phyloP scores from a whole-genome alignment of 2,797 vertebrate species.

The Xyrichtys novacula region DNA sequence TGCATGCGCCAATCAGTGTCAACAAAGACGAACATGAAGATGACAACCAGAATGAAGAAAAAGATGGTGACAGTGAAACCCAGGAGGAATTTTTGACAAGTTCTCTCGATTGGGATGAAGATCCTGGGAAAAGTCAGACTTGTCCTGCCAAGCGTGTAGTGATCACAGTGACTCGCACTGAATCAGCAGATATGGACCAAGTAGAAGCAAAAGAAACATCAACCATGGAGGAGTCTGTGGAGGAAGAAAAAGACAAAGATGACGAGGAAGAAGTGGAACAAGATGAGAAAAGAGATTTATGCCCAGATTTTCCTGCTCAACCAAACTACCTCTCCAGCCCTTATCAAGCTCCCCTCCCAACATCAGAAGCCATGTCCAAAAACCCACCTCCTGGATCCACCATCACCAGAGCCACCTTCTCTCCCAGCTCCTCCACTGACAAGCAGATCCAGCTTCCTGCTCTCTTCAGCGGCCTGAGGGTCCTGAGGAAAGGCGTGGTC shows the following conservation, averaged over 20 bases:
- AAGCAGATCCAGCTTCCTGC: constrained; percentile 88
- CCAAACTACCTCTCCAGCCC: background rate
- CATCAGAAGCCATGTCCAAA: background rate
- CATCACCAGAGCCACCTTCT: constrained; percentile 67
- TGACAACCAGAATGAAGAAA: background rate
- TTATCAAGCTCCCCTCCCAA: constrained; percentile 7
- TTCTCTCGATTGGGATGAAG: background rate
- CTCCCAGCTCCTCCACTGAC: constrained; percentile 76
- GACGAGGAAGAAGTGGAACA: background rate
- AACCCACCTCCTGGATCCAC: constrained; percentile 43
- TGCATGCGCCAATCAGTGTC: background rate
- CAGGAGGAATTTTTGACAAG: background rate
- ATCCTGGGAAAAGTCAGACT: constrained; percentile 3
- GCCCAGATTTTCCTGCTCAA: background rate
- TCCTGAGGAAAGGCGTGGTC: constrained; percentile 86
- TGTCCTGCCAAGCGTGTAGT: constrained; percentile 22
- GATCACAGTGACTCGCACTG: constrained; percentile 30
- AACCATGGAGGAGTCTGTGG: background rate
- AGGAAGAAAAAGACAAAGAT: background rate
- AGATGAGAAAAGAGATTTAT: constrained; percentile 13
- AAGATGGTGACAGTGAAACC: background rate
- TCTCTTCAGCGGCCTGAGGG: constrained; percentile 90
- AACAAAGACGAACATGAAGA: constrained; percentile 1
- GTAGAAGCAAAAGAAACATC: background rate
- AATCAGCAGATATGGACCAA: constrained; percentile 26